Conservation (phyloP, 2,113 vertebrate species). For the Mus pahari region DNA sequence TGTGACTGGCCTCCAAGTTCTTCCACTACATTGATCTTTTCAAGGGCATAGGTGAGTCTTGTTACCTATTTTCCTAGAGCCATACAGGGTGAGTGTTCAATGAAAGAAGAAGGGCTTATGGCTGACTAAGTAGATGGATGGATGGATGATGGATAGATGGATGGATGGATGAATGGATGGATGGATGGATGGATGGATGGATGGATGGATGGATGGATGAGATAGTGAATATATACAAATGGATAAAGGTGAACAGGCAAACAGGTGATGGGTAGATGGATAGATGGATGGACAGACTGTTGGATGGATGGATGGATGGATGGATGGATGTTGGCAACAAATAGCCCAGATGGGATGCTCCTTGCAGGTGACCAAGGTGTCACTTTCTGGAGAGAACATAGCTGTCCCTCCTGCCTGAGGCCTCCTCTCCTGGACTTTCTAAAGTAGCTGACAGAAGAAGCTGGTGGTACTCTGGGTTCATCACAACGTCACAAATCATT, state of each 20-base stretch:
- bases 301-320: not conserved
- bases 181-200: not conserved
- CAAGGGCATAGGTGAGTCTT: not conserved
- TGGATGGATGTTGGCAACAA: not conserved
- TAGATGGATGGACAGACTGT: not conserved
- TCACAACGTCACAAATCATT: conserved; percentile 70
- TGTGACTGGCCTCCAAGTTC: not conserved
- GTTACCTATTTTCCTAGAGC: not conserved
- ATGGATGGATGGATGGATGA: too few species aligned
- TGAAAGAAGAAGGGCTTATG: not conserved
- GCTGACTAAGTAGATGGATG: too few species aligned
- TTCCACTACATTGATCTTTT: not conserved
- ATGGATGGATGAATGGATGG: accelerated
- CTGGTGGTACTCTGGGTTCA: conserved; percentile 49
- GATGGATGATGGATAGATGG: too few species aligned
- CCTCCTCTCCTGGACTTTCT: not conserved
- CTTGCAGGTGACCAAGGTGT: not conserved
- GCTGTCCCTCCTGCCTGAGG: not conserved
- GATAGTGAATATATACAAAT: not conserved
- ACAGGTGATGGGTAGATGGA: not conserved
- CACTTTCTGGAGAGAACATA: not conserved
- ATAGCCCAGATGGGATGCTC: not conserved
- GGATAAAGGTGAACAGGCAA: not conserved
- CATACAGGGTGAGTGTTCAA: not conserved
- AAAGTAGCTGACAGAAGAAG: not conserved